Percentiles rank a stretch among this genome's conserved stretches.
phyloP scores from a whole-genome alignment of 2,797 vertebrate species.

The Spinibarbus caldwelli region DNA sequence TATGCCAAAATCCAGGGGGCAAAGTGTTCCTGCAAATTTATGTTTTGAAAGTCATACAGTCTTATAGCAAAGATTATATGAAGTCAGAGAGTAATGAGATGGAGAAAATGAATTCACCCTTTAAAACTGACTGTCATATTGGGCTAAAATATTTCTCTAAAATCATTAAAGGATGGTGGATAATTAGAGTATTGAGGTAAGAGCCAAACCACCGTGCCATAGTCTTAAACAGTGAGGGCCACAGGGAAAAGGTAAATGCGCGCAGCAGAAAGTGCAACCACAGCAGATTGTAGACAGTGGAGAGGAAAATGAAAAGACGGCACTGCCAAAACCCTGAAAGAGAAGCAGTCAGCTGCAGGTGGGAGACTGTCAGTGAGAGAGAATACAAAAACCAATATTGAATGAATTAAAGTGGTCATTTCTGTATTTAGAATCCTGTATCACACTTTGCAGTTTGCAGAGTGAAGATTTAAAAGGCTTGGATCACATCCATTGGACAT shows the following conservation, averaged over 20 bases:
- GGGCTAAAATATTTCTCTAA: conserved; percentile 18
- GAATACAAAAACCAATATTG: background rate
- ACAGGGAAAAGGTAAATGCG: background rate
- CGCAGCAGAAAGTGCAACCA: conserved; percentile 20
- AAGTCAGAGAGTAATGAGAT: conserved; percentile 32
- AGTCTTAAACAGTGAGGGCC: background rate
- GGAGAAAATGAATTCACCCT: conserved; percentile 7
- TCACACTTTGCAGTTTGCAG: background rate
- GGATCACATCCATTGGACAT: background rate
- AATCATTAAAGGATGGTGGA: conserved; percentile 23
- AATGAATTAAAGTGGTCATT: background rate
- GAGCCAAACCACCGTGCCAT: conserved; percentile 3
- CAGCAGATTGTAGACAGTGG: conserved; percentile 34
- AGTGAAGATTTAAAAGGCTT: background rate
- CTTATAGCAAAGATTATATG: background rate
- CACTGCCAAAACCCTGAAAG: conserved; percentile 15
- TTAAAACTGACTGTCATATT: conserved; percentile 13
- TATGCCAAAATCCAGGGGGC: background rate
- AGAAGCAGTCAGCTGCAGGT: background rate
- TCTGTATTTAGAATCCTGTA: background rate
- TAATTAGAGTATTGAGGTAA: conserved; percentile 24
- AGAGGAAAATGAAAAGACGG: conserved; percentile 5
- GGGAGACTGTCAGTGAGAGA: background rate
- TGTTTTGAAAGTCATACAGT: background rate
- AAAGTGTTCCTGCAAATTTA: background rate